These are phyloP conservation scores for Eudemis profundana DNA, from an alignment of 2,888 invertebrate genomes.

Conservation along the genomic window DNA sequence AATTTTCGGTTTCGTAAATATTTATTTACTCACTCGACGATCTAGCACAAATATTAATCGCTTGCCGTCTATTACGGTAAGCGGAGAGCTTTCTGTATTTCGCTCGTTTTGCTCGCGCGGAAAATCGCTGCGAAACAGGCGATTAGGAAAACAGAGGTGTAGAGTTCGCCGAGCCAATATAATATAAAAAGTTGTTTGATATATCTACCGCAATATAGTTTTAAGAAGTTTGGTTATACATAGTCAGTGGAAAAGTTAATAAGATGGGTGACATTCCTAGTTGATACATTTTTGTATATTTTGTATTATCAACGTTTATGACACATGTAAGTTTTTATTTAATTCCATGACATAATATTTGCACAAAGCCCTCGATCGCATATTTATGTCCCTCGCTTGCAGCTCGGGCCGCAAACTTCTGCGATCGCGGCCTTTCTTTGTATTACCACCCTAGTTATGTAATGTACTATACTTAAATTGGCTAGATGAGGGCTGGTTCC, in stretches of 20 bases:
- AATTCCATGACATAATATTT: no score
- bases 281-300: no score
- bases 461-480: not conserved
- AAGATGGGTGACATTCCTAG: no score
- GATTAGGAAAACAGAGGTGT: conserved; percentile 16
- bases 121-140: conserved; percentile 29
- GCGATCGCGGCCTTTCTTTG: no score
- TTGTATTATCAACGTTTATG: no score
- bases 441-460: no score
- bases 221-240: no score
- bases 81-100: conserved; percentile 15
- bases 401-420: no score
- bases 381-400: no score
- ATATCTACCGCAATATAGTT: not conserved
- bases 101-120: conserved; percentile 7
- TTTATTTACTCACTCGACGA: not conserved
- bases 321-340: no score
- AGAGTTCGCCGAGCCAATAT: conserved; percentile 10
- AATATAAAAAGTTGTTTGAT: not conserved
- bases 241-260: no score
- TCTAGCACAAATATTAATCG: conserved; percentile 27
- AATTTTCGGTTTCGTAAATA: not conserved
- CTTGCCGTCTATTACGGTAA: conserved; percentile 23
- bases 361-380: no score
- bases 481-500: not conserved